phyloP scores from a whole-genome alignment of 1,140 invertebrate species.

The Cecropterus lyciades region DNA sequence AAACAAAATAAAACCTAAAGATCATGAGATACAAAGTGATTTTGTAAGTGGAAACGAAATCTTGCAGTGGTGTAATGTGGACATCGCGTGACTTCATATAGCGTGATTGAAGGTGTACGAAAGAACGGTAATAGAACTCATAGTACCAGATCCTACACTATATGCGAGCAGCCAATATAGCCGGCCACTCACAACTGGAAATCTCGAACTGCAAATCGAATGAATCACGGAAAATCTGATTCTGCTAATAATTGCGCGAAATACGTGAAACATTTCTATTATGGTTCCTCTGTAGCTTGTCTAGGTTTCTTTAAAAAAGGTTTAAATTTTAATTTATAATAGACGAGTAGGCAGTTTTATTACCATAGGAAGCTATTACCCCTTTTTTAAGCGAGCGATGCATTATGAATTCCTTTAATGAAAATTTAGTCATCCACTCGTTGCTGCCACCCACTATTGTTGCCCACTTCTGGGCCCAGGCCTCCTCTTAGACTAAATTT shows the following conservation, averaged over 20 bases:
- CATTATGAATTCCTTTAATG: no score
- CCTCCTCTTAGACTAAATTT: no score
- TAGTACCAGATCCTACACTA: conserved; percentile 27
- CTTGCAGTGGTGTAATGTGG: conserved; percentile 65
- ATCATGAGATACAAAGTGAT: conserved; percentile 65
- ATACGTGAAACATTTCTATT: conserved; percentile 22
- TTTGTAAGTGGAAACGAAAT: conserved; percentile 71
- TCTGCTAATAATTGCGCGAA: conserved; percentile 25
- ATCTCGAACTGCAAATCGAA: conserved; percentile 34
- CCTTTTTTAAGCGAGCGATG: no score
- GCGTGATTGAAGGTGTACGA: conserved; percentile 50
- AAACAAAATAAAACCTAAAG: conserved; percentile 50
- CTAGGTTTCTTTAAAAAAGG: conserved; percentile 2
- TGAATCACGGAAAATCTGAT: conserved; percentile 34
- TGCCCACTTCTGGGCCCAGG: no score
- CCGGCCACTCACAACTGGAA: conserved; percentile 11
- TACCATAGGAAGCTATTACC: no score
- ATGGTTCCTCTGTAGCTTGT: conserved; percentile 8
- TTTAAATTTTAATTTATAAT: no score
- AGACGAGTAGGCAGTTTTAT: no score
- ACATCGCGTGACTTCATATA: conserved; percentile 64
- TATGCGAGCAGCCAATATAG: conserved; percentile 24
- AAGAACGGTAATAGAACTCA: conserved; percentile 36
- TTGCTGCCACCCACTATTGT: no score
- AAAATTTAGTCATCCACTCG: no score